A percentile compares a stretch with the other conserved stretches of the same genome.
These are phyloP conservation scores for Tortrix viridana DNA, from an alignment of 2,888 invertebrate species.

Conservation along the genomic window DNA sequence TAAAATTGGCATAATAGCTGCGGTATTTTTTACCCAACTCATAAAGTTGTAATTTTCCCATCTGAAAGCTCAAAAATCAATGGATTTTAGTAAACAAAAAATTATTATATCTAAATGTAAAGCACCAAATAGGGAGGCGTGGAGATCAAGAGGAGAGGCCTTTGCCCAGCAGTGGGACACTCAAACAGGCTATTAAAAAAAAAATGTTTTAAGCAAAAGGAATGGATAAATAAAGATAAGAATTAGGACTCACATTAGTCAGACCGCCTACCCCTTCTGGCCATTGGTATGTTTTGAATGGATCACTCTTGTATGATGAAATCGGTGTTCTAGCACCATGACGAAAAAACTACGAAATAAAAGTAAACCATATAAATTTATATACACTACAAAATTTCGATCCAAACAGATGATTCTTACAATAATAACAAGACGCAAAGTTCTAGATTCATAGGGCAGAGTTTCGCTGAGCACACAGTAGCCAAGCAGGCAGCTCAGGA, in stretches of 20 bases:
- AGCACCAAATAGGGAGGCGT: too few relatives aligned
- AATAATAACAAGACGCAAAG: conserved; percentile 70
- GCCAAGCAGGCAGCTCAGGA: conserved; percentile 76
- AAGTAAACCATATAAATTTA: not conserved
- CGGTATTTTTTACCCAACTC: conserved; percentile 89
- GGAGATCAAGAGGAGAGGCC: too few relatives aligned
- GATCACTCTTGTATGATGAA: conserved; percentile 91
- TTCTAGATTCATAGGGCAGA: conserved; percentile 76
- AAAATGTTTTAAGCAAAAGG: not conserved
- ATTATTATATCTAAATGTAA: too few relatives aligned
- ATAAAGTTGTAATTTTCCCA: conserved; percentile 90
- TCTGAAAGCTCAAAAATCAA: conserved; percentile 70
- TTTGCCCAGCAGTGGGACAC: too few relatives aligned
- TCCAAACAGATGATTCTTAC: conserved; percentile 54
- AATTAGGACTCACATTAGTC: conserved; percentile 86
- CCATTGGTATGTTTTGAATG: conserved; percentile 90
- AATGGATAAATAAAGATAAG: not conserved
- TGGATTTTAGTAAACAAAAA: not conserved
- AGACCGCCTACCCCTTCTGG: conserved; percentile 92
- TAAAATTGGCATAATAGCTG: conserved; percentile 87
- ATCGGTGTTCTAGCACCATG: conserved; percentile 94
- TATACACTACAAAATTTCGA: not conserved
- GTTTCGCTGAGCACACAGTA: conserved; percentile 78
- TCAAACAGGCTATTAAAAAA: too few relatives aligned
- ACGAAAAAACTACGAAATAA: conserved; percentile 86